phyloP scores from a whole-genome alignment of 2,113 vertebrate genomes.

The Cinclus mexicanus region DNA sequence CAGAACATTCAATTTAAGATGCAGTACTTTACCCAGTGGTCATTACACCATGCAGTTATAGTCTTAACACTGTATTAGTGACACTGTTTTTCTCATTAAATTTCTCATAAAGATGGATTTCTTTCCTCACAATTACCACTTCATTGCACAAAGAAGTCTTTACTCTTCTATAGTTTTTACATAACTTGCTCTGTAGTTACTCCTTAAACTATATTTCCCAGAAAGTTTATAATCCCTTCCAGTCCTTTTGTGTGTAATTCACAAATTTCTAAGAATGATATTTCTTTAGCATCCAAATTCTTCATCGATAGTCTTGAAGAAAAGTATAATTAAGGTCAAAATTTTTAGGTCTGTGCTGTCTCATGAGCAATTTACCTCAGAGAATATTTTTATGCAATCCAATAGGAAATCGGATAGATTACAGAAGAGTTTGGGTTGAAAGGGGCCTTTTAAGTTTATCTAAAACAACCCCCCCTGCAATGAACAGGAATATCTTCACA shows the following conservation, averaged over 20 bases:
- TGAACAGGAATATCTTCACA: neutral
- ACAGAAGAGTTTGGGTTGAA: neutral
- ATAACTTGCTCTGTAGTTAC: neutral
- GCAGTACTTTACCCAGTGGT: neutral
- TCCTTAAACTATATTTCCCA: neutral
- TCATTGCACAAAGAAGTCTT: neutral
- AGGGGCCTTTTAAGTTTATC: neutral
- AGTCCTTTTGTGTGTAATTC: neutral
- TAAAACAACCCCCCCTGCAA: neutral
- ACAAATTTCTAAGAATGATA: neutral
- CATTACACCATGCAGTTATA: neutral
- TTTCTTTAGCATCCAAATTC: neutral
- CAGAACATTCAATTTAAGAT: neutral
- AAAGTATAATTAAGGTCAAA: neutral
- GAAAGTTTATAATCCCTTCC: neutral
- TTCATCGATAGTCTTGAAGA: neutral
- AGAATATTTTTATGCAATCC: neutral
- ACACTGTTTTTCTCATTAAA: neutral
- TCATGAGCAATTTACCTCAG: neutral
- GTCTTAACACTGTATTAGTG: neutral
- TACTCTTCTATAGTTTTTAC: neutral
- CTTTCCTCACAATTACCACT: neutral
- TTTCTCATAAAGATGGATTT: neutral
- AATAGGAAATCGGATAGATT: neutral
- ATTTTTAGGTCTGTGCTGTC: neutral